phyloP scores from a whole-genome alignment of 2,797 vertebrate genomes.

The Cossypha heuglini region DNA sequence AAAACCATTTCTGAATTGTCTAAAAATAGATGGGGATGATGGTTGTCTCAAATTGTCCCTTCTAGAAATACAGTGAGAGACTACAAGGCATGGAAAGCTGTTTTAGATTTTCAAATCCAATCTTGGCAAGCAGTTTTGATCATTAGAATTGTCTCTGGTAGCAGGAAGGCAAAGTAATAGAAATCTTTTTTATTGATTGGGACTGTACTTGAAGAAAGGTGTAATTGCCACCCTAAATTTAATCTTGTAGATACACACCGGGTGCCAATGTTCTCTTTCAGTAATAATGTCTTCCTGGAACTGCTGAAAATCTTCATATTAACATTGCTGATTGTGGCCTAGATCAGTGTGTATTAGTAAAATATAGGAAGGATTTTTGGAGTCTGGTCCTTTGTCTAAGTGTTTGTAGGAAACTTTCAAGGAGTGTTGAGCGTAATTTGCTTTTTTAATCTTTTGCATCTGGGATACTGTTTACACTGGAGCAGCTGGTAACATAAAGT shows the following conservation, averaged over 20 bases:
- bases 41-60: not conserved
- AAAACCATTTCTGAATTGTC: not conserved
- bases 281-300: slow-evolving; percentile 51
- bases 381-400: not conserved
- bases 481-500: not conserved
- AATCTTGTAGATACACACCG: slow-evolving; percentile 41
- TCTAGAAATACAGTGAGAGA: not conserved
- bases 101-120: slow-evolving; percentile 21
- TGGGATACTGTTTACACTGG: not conserved
- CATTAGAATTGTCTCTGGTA: slow-evolving; percentile 40
- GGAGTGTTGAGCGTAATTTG: accelerated
- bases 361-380: not conserved
- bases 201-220: slow-evolving; percentile 30
- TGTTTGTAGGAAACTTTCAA: not conserved
- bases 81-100: not conserved
- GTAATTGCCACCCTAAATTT: slow-evolving; percentile 63
- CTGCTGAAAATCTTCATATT: slow-evolving; percentile 18
- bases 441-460: not conserved
- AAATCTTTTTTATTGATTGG: slow-evolving; percentile 62
- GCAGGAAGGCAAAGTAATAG: slow-evolving; percentile 39
- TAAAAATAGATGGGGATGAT: not conserved
- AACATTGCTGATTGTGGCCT: not conserved
- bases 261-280: slow-evolving; percentile 40
- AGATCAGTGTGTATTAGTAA: not conserved
- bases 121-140: slow-evolving; percentile 35